Percentiles rank a stretch among this genome's conserved stretches.
Evolutionary conservation across 2,113 vertebrate species (phyloP).

Genomic region (Abramis brama): DNA sequence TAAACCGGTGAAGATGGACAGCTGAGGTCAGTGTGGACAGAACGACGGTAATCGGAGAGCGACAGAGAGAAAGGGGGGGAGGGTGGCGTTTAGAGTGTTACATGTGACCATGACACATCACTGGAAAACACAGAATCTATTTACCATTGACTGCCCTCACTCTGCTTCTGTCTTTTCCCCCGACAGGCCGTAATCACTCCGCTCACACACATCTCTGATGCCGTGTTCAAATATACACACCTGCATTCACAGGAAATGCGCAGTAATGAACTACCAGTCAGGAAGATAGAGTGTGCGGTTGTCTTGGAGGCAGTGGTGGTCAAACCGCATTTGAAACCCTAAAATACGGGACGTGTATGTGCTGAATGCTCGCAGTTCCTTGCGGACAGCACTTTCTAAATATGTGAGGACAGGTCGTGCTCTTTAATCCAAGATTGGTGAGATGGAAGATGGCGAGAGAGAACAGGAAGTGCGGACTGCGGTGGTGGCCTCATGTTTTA

Average conservation of each 20-base stretch:
- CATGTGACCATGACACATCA: slow-evolving; percentile 50
- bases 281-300: slow-evolving; percentile 17
- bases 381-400: background rate
- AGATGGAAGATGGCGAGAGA: slow-evolving; percentile 38
- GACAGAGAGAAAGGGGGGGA: slow-evolving; percentile 32
- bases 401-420: slow-evolving; percentile 15
- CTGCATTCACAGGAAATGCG: slow-evolving; percentile 7
- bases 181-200: slow-evolving; percentile 31
- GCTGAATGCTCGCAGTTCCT: slow-evolving; percentile 6
- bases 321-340: slow-evolving; percentile 14
- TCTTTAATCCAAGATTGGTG: slow-evolving; percentile 35
- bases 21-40: slow-evolving; percentile 35
- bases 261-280: slow-evolving; percentile 49
- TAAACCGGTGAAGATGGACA: slow-evolving; percentile 33
- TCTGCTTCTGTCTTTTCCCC: slow-evolving; percentile 6
- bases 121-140: slow-evolving; percentile 53
- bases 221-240: slow-evolving; percentile 30
- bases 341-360: slow-evolving; percentile 1
- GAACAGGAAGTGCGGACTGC: background rate
- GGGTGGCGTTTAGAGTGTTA: slow-evolving; percentile 52
- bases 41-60: slow-evolving; percentile 49
- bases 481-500: slow-evolving; percentile 56
- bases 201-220: slow-evolving; percentile 15
- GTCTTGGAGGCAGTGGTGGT: slow-evolving; percentile 14
- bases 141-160: slow-evolving; percentile 56